These are phyloP conservation scores for Bruchidius siliquastri DNA, from an alignment of 2,888 invertebrate genomes.

Conservation along the genomic window DNA sequence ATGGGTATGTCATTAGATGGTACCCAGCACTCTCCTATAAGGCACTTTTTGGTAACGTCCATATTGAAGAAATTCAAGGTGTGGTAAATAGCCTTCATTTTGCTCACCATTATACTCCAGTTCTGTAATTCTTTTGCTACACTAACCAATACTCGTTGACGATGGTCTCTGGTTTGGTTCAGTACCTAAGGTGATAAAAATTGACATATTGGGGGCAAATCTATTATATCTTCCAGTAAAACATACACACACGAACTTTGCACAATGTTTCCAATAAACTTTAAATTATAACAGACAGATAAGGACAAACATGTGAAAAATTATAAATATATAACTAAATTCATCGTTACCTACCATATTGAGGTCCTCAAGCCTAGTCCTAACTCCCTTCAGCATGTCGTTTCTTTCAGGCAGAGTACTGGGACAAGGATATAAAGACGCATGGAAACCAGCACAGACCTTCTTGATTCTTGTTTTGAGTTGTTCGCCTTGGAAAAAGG, in stretches of 20 bases:
- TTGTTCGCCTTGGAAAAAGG: constrained; percentile 89
- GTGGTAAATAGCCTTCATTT: constrained; percentile 75
- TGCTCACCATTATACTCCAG: constrained; percentile 78
- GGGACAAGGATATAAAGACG: constrained; percentile 89
- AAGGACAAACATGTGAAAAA: no score
- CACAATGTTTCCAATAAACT: no score
- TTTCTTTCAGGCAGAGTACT: constrained; percentile 77
- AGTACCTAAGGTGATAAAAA: constrained; percentile 56
- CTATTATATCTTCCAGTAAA: no score
- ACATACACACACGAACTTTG: no score
- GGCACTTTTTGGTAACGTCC: constrained; percentile 68
- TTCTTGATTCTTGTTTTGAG: constrained; percentile 86
- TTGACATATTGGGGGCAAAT: no score
- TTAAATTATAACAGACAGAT: no score
- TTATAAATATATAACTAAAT: no score
- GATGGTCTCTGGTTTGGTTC: constrained; percentile 83
- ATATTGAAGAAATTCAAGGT: constrained; percentile 69
- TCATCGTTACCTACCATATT: constrained; percentile 62
- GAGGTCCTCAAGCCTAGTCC: constrained; percentile 85
- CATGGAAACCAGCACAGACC: constrained; percentile 90
- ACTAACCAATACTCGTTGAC: constrained; percentile 75
- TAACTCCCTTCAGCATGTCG: constrained; percentile 87
- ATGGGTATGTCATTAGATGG: constrained; percentile 65
- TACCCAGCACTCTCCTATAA: constrained; percentile 70
- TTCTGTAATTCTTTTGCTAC: constrained; percentile 84